Evolutionary conservation across 2,888 invertebrate species (phyloP).

Genomic region (Smittia aterrima): DNA sequence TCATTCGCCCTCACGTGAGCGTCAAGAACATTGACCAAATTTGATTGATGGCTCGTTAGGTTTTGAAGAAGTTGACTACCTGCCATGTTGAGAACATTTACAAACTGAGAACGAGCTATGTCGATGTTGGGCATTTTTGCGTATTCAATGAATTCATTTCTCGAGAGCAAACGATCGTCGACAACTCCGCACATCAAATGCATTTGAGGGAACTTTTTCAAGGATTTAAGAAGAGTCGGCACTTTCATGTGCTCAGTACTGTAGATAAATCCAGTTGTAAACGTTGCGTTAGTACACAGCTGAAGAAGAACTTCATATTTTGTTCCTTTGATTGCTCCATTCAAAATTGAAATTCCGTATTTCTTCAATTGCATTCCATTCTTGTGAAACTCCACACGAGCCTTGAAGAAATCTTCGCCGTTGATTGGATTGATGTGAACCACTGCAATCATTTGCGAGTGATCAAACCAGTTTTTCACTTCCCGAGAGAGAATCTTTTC

Average conservation of each 20-base stretch:
- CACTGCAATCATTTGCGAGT: constrained; percentile 69
- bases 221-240: constrained; percentile 61
- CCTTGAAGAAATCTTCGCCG: constrained; percentile 64
- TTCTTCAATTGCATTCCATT: constrained; percentile 67
- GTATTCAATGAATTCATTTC: constrained; percentile 66
- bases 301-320: constrained; percentile 66
- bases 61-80: constrained; percentile 64
- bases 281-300: constrained; percentile 56
- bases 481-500: constrained; percentile 71
- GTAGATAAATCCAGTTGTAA: constrained; percentile 63
- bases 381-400: constrained; percentile 62
- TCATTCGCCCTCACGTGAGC: constrained; percentile 55
- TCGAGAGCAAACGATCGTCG: constrained; percentile 65
- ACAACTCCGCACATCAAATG: constrained; percentile 74
- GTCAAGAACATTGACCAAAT: constrained; percentile 65
- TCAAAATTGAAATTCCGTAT: constrained; percentile 65
- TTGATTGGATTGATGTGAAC: constrained; percentile 70
- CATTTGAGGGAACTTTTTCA: constrained; percentile 70
- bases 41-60: constrained; percentile 67
- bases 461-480: constrained; percentile 66
- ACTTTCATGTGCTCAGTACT: constrained; percentile 63
- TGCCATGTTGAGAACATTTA: constrained; percentile 65
- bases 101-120: constrained; percentile 65
- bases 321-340: constrained; percentile 65
- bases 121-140: constrained; percentile 65